phyloP scores from a whole-genome alignment of 64 coral and sea anemone species.

The Stichodactyla helianthus region DNA sequence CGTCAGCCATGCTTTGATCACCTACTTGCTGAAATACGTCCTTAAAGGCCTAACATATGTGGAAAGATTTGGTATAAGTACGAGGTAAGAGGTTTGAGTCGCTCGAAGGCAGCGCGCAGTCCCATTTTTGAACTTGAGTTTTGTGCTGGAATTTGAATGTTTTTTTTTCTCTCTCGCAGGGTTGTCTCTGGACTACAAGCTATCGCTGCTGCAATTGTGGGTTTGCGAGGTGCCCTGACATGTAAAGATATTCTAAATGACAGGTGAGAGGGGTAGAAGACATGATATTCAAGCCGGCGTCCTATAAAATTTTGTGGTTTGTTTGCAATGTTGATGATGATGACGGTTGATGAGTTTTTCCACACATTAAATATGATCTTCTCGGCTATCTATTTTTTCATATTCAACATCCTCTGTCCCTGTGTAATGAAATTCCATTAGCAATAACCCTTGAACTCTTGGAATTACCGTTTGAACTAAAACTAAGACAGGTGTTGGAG shows the following conservation, averaged over 20 bases:
- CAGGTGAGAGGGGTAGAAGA: slow-evolving; percentile 47
- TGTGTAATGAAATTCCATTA: too few relatives aligned
- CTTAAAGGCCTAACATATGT: slow-evolving; percentile 44
- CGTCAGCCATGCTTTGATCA: slow-evolving; percentile 49
- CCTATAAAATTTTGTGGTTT: background rate
- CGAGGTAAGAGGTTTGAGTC: slow-evolving; percentile 38
- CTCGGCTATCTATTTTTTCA: background rate
- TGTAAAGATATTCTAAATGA: slow-evolving; percentile 81
- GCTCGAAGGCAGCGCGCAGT: background rate
- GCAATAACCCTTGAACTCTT: too few relatives aligned
- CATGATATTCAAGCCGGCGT: slow-evolving; percentile 1
- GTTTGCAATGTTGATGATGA: background rate
- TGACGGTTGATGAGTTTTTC: background rate
- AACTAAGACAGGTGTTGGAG: too few relatives aligned
- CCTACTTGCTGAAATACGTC: slow-evolving; percentile 48
- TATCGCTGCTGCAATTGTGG: slow-evolving; percentile 72
- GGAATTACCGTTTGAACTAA: too few relatives aligned
- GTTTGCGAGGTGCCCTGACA: slow-evolving; percentile 64
- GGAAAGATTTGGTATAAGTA: slow-evolving; percentile 83
- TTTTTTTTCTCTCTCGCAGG: slow-evolving; percentile 44
- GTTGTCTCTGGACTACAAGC: slow-evolving; percentile 92
- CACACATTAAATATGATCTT: background rate
- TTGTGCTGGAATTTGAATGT: background rate
- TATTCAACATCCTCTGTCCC: too few relatives aligned
- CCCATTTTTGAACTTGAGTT: slow-evolving; percentile 4